Percentiles rank a stretch among this genome's conserved stretches.
These are phyloP conservation scores for Mizuhopecten yessoensis DNA, from an alignment of 1,140 invertebrate genomes.

Conservation along the genomic window DNA sequence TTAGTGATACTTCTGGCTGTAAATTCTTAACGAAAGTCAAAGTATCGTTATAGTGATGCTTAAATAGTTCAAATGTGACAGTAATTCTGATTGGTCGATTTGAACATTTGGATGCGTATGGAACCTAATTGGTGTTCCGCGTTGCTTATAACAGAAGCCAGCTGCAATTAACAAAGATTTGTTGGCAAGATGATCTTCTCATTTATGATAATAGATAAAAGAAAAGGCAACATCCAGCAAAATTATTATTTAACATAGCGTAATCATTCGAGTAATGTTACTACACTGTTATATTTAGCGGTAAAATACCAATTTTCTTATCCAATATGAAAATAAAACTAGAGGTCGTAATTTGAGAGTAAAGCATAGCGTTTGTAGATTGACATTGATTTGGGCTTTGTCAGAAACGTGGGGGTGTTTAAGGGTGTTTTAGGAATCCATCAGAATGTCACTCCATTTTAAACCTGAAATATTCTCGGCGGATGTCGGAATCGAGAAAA, in stretches of 20 bases:
- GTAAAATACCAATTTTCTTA: background rate
- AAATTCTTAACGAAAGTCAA: background rate
- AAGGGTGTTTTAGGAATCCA: background rate
- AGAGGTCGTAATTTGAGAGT: background rate
- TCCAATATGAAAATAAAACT: background rate
- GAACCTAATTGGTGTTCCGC: background rate
- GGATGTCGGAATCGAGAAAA: background rate
- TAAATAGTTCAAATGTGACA: background rate
- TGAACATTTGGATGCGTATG: background rate
- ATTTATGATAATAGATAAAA: slow-evolving; percentile 30
- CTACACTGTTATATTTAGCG: background rate
- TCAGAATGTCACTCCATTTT: background rate
- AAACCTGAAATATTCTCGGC: background rate
- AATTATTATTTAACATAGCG: background rate
- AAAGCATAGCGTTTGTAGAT: background rate
- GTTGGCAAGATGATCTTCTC: background rate
- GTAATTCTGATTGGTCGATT: background rate
- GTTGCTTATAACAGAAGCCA: background rate
- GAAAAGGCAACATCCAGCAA: background rate
- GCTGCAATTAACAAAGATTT: background rate
- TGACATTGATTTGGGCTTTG: slow-evolving; percentile 8
- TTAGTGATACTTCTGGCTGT: too few relatives aligned
- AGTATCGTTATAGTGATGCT: background rate
- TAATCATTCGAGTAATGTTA: background rate
- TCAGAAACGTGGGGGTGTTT: background rate